Conservation (phyloP, 2,113 vertebrate genomes). For the Micronisus gabar region DNA sequence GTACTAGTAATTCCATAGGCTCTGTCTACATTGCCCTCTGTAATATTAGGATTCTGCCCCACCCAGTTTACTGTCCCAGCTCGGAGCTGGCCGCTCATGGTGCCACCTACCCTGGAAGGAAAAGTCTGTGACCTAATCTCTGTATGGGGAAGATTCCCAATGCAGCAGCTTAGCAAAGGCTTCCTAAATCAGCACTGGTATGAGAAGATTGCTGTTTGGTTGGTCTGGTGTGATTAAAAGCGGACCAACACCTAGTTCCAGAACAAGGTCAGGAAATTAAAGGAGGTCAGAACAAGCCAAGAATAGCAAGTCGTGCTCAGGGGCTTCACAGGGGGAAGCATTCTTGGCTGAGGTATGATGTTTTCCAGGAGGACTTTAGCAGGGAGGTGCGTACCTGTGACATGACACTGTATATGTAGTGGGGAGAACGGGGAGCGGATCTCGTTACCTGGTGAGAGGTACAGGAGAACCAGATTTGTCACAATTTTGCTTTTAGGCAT, state of each 20-base stretch:
- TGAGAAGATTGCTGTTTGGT: slow-evolving; percentile 25
- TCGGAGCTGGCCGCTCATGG: background rate
- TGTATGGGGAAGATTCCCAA: background rate
- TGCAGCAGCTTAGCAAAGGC: background rate
- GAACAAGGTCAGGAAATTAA: slow-evolving; percentile 51
- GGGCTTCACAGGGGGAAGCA: background rate
- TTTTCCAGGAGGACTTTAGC: background rate
- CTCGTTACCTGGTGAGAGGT: background rate
- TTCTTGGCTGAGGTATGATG: background rate
- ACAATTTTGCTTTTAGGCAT: slow-evolving; percentile 1
- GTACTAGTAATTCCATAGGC: background rate
- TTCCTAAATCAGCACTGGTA: background rate
- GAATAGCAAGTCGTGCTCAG: slow-evolving; percentile 26
- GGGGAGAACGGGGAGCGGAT: background rate
- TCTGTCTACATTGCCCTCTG: background rate
- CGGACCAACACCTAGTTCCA: slow-evolving; percentile 27
- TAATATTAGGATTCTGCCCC: background rate
- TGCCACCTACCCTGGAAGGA: slow-evolving; percentile 18
- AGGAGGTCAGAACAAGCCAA: slow-evolving; percentile 36
- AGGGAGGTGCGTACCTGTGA: background rate
- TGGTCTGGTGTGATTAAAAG: slow-evolving; percentile 15
- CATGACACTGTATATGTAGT: background rate
- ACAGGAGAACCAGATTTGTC: background rate
- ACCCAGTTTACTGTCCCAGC: background rate
- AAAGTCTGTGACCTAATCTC: slow-evolving; percentile 26